Percentiles rank a stretch among this genome's conserved stretches.
These are phyloP conservation scores for Homarus gammarus DNA, from an alignment of 2,888 invertebrate genomes.

Conservation along the genomic window DNA sequence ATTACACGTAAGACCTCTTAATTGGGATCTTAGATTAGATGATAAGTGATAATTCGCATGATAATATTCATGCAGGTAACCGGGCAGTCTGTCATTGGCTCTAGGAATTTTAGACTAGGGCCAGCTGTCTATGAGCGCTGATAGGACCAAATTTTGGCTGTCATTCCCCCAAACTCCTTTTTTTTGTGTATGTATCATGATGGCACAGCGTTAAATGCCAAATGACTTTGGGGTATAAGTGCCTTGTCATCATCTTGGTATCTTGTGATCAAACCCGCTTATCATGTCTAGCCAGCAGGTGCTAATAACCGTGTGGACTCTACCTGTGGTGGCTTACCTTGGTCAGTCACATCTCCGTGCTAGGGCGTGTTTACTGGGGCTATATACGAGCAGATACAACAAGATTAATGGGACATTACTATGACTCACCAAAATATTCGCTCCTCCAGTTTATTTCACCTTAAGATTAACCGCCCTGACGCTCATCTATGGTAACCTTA, in stretches of 20 bases:
- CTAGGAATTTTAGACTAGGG: background rate
- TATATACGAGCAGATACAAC: too few relatives aligned
- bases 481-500: too few relatives aligned
- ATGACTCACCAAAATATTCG: too few relatives aligned
- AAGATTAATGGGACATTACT: too few relatives aligned
- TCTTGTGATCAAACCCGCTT: background rate
- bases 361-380: too few relatives aligned
- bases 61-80: constrained; percentile 30
- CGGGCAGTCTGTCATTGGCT: background rate
- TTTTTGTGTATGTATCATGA: background rate
- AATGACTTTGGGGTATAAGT: background rate
- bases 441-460: too few relatives aligned
- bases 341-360: too few relatives aligned
- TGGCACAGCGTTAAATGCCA: background rate
- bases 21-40: constrained; percentile 32
- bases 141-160: background rate
- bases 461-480: too few relatives aligned
- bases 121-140: background rate
- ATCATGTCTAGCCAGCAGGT: background rate
- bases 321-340: too few relatives aligned
- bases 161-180: background rate
- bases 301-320: background rate
- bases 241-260: background rate
- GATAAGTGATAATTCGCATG: constrained; percentile 35
- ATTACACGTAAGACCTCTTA: constrained; percentile 24